phyloP scores from a whole-genome alignment of 2,888 invertebrate genomes.

The Holacanthella duospinosa region DNA sequence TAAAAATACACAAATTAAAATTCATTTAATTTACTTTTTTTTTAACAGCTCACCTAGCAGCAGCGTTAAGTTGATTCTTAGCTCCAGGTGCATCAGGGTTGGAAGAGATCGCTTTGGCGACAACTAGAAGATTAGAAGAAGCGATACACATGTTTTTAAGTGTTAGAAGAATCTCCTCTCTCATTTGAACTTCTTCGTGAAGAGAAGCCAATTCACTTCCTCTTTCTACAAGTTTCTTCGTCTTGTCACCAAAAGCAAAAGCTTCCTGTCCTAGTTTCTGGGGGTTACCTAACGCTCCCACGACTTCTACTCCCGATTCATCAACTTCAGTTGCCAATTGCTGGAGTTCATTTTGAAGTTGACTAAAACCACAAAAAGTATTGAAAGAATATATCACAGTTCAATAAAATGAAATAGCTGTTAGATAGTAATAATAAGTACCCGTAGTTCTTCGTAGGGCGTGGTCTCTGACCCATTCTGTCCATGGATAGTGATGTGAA shows the following conservation, averaged over 20 bases:
- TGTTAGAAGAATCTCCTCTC: slow-evolving; percentile 71
- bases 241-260: slow-evolving; percentile 57
- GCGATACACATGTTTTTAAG: slow-evolving; percentile 77
- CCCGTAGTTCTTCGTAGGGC: slow-evolving; percentile 35
- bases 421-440: slow-evolving; percentile 9
- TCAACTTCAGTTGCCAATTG: slow-evolving; percentile 74
- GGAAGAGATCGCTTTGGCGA: slow-evolving; percentile 79
- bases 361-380: slow-evolving; percentile 45
- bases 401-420: not conserved
- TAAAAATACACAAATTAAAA: not conserved
- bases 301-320: slow-evolving; percentile 47
- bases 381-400: not conserved
- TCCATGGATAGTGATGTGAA: slow-evolving; percentile 53
- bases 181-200: slow-evolving; percentile 57
- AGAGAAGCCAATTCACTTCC: slow-evolving; percentile 32
- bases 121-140: slow-evolving; percentile 71
- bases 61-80: slow-evolving; percentile 75
- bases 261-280: slow-evolving; percentile 59
- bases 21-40: not conserved
- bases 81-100: slow-evolving; percentile 83
- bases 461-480: no score
- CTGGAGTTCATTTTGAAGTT: slow-evolving; percentile 75
- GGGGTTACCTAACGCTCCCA: slow-evolving; percentile 50
- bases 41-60: slow-evolving; percentile 50
- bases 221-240: slow-evolving; percentile 27